These are phyloP conservation scores for Mesorhabditis sp. DNA, from an alignment of 2,888 invertebrate genomes.

Conservation along the genomic window DNA sequence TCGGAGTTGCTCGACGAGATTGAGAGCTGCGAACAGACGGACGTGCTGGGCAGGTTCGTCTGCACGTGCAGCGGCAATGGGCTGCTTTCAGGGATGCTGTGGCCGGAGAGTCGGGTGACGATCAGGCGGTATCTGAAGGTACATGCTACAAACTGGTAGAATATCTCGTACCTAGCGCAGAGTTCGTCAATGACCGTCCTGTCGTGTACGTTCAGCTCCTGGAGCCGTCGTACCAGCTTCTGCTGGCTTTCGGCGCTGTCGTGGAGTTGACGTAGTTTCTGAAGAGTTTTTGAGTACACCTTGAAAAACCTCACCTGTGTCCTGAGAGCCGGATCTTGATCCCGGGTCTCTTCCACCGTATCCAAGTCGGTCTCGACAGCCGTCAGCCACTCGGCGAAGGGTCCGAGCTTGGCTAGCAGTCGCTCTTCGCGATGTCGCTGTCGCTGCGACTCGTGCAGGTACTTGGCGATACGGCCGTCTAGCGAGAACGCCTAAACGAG, in stretches of 20 bases:
- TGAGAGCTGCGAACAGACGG: conserved; percentile 36
- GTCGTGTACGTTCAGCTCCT: conserved; percentile 29
- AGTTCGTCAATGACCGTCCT: neutral
- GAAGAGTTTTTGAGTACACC: conserved; percentile 15
- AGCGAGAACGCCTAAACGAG: conserved; percentile 20
- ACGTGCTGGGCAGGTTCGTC: conserved; percentile 25
- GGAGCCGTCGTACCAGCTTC: conserved; percentile 34
- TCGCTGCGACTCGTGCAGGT: conserved; percentile 30
- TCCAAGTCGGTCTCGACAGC: conserved; percentile 32
- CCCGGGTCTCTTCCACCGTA: conserved; percentile 1
- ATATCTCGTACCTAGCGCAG: neutral
- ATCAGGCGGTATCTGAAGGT: conserved; percentile 25
- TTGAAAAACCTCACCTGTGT: neutral
- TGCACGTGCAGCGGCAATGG: conserved; percentile 32
- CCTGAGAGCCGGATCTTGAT: conserved; percentile 7
- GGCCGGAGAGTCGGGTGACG: conserved; percentile 29
- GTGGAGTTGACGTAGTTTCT: conserved; percentile 19
- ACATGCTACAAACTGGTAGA: neutral
- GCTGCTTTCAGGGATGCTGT: conserved; percentile 17
- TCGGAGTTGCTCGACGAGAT: neutral
- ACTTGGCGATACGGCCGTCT: conserved; percentile 34
- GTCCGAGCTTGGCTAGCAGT: conserved; percentile 36
- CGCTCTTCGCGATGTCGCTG: conserved; percentile 33
- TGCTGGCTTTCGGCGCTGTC: conserved; percentile 24
- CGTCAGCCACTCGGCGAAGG: conserved; percentile 47